Conservation (phyloP, 2,797 vertebrate genomes). For the Podarcis lilfordi region DNA sequence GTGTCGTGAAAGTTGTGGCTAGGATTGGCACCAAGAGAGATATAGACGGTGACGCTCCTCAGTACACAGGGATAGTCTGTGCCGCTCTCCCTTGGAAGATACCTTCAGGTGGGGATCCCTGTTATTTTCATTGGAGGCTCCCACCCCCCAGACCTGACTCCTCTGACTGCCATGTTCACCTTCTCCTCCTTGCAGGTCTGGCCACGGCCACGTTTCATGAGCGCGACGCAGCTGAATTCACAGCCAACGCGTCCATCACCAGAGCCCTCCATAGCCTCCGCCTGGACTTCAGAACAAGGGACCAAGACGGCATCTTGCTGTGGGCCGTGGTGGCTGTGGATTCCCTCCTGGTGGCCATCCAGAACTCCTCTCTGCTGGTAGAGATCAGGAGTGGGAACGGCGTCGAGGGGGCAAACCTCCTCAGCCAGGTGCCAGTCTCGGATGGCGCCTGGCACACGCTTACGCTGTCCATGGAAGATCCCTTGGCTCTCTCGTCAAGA, state of each 20-base stretch:
- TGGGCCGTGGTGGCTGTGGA: slow-evolving; percentile 73
- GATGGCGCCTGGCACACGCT: slow-evolving; percentile 91
- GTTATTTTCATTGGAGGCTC: no score
- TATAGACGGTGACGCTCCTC: no score
- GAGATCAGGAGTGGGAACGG: slow-evolving; percentile 80
- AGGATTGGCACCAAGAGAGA: no score
- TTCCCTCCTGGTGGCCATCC: slow-evolving; percentile 84
- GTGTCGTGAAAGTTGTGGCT: no score
- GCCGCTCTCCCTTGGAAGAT: no score
- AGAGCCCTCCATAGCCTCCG: slow-evolving; percentile 79
- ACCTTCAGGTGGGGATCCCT: no score
- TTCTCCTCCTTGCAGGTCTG: slow-evolving; percentile 80
- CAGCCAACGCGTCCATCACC: slow-evolving; percentile 76
- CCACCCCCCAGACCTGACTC: no score
- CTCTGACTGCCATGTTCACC: no score
- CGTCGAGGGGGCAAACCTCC: slow-evolving; percentile 80
- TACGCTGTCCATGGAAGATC: slow-evolving; percentile 80
- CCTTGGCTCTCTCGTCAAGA: slow-evolving; percentile 63
- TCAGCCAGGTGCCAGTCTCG: slow-evolving; percentile 72
- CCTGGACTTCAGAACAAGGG: slow-evolving; percentile 87
- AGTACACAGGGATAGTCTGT: no score
- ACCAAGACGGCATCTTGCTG: slow-evolving; percentile 83
- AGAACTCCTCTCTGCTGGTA: slow-evolving; percentile 83
- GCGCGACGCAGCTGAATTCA: slow-evolving; percentile 78
- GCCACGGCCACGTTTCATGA: slow-evolving; percentile 86